Evolutionary conservation across 2,888 invertebrate genomes (phyloP), one percentile per base, ranked within the genome.

Genomic region (Taphrorychus bicolor): DNA sequence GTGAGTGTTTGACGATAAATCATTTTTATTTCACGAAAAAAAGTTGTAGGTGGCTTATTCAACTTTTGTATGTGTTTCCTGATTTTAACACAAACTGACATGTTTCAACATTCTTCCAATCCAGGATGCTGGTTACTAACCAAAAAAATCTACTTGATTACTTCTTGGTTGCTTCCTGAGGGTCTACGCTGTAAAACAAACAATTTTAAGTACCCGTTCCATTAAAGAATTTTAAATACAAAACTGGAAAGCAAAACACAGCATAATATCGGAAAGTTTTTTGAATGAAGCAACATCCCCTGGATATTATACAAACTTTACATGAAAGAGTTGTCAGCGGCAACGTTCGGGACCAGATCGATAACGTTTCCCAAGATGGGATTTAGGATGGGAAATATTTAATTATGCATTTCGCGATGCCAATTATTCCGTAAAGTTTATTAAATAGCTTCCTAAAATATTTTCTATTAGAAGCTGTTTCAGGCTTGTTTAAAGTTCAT

Each of bases 261-360:
- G 75, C 73, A 77, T 76, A 76, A 80, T 80, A 77, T 77, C 77
- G 45, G 14, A 45, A 45, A 45, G 11, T 45, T 45, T 45, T 45
- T 45, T 45, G 7, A 45, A 45, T 32, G 32, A 3, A 32, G 32
- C 79, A 78, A 74, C 75, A 78, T 78, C 80, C 79, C 69, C 62
- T 71, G 78, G 79, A 78, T 72, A 76, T 74, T 76, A 76, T 77
- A 77, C 77, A 77, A 78, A 80, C 74, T 80, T 80, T 77, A 78
- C 78, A 75, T 76, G 79, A 80, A 80, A 80, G 80, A 80, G 80
- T 80, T 80, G 80, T 80, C 80, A 80, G 80, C 78, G 73, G 75
- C 78, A 77, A 78, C 77, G 76, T 76, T 76, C 75, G 21, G 24
- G 73, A 74, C 76, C 76, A 77, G 78, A 79, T 79, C 79, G 78